Base-by-base conservation (phyloP, 2,888 invertebrate genomes). In the Chrysolina haemoptera region DNA sequence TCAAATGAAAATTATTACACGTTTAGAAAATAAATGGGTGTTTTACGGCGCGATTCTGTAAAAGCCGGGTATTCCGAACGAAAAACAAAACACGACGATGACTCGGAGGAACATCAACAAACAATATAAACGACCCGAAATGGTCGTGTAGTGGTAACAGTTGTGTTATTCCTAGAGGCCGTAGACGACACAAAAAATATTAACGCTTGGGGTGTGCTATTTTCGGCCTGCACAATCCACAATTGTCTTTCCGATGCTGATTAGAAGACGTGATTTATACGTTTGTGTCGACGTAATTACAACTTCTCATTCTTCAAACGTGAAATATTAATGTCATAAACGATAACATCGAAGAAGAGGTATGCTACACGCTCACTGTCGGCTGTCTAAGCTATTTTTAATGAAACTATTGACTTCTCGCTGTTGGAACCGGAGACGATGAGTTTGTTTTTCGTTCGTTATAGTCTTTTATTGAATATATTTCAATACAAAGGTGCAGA, bases 101-200 rank as follows among this genome's bases (percentile, higher is more conserved):
- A 71, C 75, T 78, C 71, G 68, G 67, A 71, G 70, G 74, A 80
- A 77, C 75, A 78, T 78, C 76, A 79, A 80, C 78, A 78, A 79
- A 82, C 80, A 81, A 82, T 82, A 83, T 83, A 83, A 82, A 82
- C 78, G 79, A 76, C 78, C 80, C 72, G 69, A 74, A 76, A 78
- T 73, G 76, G 79, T 79, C 75, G 74, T 77, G 74, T 77, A 76
- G 80, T 76, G 80, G 82, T 81, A 81, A 81, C 82, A 78, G 82
- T 82, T 79, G 78, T 81, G 81, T 82, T 84, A 82, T 84, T 83
- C 80, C 82, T 80, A 80, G 80, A 78, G 78, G 77, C 74, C 74
- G 76, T 82, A 83, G 83, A 84, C 84, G 81, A 84, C 81, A 84
- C 82, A 83, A 81, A 81, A 82, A 79, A 80, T 79, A 81, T 81